Percentiles rank a stretch among this genome's conserved stretches.
Conservation (phyloP, 2,797 vertebrate species). For the Okamejei kenojei region DNA sequence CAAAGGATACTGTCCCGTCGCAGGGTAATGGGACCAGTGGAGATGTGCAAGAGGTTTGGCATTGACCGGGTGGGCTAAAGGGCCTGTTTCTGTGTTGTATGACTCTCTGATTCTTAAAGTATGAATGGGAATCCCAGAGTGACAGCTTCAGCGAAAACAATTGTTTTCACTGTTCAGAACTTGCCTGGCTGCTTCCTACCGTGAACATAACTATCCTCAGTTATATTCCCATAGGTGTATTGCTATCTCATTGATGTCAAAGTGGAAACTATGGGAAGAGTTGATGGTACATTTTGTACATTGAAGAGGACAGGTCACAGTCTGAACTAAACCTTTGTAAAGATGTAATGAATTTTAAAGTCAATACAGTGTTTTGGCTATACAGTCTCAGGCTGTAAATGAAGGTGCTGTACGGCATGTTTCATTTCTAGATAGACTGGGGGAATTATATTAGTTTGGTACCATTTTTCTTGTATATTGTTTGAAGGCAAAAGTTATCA, state of each 20-base stretch:
- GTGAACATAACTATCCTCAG: conserved; percentile 29
- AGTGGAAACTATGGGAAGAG: conserved; percentile 9
- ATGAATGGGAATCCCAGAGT: conserved; percentile 5
- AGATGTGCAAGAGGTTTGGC: no score
- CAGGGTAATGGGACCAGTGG: no score
- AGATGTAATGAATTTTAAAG: conserved; percentile 32
- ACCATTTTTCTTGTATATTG: neutral
- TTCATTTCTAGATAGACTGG: neutral
- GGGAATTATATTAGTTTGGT: neutral
- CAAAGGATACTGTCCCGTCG: no score
- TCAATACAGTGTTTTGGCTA: neutral
- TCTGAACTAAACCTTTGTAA: conserved; percentile 30
- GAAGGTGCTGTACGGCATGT: neutral
- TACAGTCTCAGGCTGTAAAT: neutral
- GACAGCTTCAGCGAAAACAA: neutral
- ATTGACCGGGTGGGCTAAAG: no score
- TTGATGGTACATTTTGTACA: conserved; percentile 35
- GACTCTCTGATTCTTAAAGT: no score
- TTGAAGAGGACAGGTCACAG: conserved; percentile 35
- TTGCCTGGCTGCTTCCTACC: neutral
- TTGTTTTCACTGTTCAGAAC: conserved; percentile 36
- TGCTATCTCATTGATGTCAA: conserved; percentile 36
- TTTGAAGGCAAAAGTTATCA: neutral
- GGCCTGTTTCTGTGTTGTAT: no score
- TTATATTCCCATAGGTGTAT: conserved; percentile 35